Evolutionary conservation across 2,797 vertebrate species (phyloP), one percentile per base, ranked within the genome.

Genomic region (Brachyalestes nurse): DNA sequence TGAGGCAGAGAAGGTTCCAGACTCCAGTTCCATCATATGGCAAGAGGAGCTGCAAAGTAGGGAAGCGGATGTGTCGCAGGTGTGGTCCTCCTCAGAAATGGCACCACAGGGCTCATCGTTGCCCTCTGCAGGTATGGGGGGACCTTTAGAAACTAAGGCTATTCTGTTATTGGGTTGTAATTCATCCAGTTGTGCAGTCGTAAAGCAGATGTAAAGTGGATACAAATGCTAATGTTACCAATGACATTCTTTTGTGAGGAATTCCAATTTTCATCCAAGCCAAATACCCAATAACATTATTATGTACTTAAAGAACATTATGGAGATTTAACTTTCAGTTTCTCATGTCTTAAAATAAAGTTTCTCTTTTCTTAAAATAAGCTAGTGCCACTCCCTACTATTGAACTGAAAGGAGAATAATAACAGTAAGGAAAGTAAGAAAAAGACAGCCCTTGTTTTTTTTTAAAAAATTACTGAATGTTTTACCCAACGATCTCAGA

Each of bases 1-100:
- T 0, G 95, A 96, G 79, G 90, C 90, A 0, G 94, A 95, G 81
- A 95, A 93, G 85, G 91, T 92, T 71, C 94, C 93, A 0, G 94
- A 96, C 89, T 95, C 94, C 3, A 95, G 94, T 81, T 95, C 94
- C 67, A 94, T 95, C 85, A 95, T 95, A 86, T 96, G 95, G 95
- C 94, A 95, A 84, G 95, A 96, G 87, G 95, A 95, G 87, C 88
- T 95, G 75, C 94, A 92, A 74, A 93, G 92, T 89, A 92, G 94
- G 82, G 95, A 95, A 83, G 91, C 91, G 0, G 94, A 95, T 16
- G 92, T 87, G 0, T 85, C 90, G 0, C 86, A 91, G 6, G 90
- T 90, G 4, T 95, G 94, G 94, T 71, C 90, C 1, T 60, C 91
- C 21, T 75, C 90, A 13, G 95, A 96, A 45, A 84, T 93, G 19